These are phyloP conservation scores for Zaprionus capensis DNA, from an alignment of 1,140 invertebrate species.

Conservation along the genomic window DNA sequence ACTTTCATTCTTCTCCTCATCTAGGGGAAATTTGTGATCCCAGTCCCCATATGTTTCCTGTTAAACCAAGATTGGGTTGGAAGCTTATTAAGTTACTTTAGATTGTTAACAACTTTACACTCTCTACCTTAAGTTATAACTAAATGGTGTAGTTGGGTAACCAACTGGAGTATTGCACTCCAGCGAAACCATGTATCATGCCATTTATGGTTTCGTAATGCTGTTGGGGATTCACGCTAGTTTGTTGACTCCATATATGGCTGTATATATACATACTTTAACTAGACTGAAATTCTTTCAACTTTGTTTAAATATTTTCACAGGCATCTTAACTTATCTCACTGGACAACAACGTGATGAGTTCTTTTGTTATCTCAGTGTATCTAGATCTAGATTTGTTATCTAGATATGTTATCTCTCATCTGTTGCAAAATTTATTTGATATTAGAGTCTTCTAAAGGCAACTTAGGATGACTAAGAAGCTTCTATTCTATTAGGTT, in stretches of 20 bases:
- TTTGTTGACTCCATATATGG: background rate
- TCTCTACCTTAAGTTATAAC: background rate
- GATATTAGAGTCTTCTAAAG: background rate
- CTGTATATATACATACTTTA: background rate
- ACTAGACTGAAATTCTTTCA: background rate
- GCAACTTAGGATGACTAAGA: background rate
- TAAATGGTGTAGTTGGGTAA: background rate
- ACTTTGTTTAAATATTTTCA: background rate
- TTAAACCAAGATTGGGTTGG: background rate
- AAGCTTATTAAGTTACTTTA: background rate
- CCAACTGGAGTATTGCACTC: background rate
- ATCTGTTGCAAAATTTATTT: background rate
- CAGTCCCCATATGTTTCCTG: background rate
- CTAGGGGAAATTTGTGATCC: background rate
- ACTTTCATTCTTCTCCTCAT: constrained; percentile 62
- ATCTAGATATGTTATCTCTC: background rate
- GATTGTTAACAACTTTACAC: background rate
- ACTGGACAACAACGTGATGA: background rate
- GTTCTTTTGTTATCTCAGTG: background rate
- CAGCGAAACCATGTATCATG: background rate
- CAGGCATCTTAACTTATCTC: background rate
- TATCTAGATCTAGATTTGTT: background rate
- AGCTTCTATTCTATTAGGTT: too few relatives aligned
- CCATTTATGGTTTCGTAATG: constrained; percentile 5
- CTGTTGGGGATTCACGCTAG: background rate